phyloP scores from a whole-genome alignment of 2,888 invertebrate genomes.

The Tineola bisselliella region DNA sequence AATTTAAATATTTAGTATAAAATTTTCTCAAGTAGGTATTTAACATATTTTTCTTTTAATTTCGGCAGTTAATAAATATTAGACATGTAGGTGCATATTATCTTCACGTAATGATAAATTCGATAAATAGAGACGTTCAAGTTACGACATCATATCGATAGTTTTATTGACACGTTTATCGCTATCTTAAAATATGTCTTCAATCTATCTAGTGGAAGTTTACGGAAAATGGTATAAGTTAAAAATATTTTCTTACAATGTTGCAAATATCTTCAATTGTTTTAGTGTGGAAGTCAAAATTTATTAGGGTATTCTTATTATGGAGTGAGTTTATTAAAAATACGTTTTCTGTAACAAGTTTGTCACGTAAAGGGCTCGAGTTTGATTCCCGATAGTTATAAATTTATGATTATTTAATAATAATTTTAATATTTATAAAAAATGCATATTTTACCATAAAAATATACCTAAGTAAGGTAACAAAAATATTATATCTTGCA shows the following conservation, averaged over 20 bases:
- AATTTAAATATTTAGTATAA: too few relatives aligned
- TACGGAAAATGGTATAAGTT: not conserved
- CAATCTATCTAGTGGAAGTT: not conserved
- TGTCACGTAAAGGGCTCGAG: too few relatives aligned
- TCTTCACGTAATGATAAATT: not conserved
- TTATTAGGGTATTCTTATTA: too few relatives aligned
- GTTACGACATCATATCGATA: not conserved
- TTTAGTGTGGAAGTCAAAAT: too few relatives aligned
- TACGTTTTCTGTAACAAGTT: too few relatives aligned
- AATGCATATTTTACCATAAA: not conserved
- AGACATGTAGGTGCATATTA: too few relatives aligned
- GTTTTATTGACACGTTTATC: constrained; percentile 1
- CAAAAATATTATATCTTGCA: not conserved
- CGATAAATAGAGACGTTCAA: not conserved
- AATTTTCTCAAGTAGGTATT: too few relatives aligned
- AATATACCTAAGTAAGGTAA: not conserved
- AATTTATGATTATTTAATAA: too few relatives aligned
- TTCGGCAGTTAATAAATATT: too few relatives aligned
- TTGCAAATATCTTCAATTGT: not conserved
- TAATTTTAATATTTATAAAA: not conserved
- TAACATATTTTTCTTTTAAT: too few relatives aligned
- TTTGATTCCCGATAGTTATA: too few relatives aligned
- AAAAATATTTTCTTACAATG: not conserved
- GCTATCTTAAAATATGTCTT: not conserved
- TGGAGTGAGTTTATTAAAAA: too few relatives aligned